phyloP scores from a whole-genome alignment of 2,888 invertebrate genomes.

The Troilus luridus region DNA sequence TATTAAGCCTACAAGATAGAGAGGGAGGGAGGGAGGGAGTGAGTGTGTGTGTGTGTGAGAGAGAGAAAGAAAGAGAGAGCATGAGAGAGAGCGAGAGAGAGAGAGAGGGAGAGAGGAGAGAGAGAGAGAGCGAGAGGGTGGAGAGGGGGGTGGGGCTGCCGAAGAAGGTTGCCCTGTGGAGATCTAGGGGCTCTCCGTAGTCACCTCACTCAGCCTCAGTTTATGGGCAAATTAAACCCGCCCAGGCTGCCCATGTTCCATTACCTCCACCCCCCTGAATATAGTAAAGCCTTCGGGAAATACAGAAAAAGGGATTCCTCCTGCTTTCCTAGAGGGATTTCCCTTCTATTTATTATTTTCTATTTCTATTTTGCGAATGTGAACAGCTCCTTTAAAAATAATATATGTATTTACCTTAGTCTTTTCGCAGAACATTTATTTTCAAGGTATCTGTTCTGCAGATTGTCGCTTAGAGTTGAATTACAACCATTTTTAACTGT shows the following conservation, averaged over 20 bases:
- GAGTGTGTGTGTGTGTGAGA: too few relatives aligned
- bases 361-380: background rate
- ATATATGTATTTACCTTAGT: background rate
- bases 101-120: too few relatives aligned
- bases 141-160: background rate
- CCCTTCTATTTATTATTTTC: constrained; percentile 67
- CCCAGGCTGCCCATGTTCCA: constrained; percentile 13
- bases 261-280: constrained; percentile 23
- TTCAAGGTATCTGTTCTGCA: too few relatives aligned
- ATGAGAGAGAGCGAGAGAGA: too few relatives aligned
- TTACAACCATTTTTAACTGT: too few relatives aligned
- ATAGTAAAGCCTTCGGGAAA: constrained; percentile 32
- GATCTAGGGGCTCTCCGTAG: background rate
- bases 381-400: constrained; percentile 65
- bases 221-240: constrained; percentile 40
- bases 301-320: background rate
- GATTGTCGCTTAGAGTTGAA: too few relatives aligned
- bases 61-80: background rate
- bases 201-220: constrained; percentile 36
- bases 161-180: background rate
- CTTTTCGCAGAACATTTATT: background rate
- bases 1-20: background rate
- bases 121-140: too few relatives aligned
- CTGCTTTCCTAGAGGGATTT: background rate
- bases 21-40: too few relatives aligned